phyloP scores from a whole-genome alignment of 2,113 vertebrate species.

The Halcyon malimbica region DNA sequence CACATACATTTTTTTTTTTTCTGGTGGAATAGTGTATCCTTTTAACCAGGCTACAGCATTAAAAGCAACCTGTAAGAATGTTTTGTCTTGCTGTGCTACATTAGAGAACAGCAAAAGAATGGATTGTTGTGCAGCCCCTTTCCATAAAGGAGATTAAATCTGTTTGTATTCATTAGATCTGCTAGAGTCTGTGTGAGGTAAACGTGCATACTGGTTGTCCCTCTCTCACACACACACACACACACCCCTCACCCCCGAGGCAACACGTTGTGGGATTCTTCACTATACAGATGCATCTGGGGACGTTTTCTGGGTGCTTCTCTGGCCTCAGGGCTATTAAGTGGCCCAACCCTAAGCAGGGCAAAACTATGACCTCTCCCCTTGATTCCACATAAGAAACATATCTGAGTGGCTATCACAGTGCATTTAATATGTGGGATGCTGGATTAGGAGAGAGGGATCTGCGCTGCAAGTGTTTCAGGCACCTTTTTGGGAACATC shows the following conservation, averaged over 20 bases:
- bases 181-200: not conserved
- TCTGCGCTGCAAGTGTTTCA: not conserved
- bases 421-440: not conserved
- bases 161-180: not conserved
- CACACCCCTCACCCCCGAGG: too few species aligned
- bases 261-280: not conserved
- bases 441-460: not conserved
- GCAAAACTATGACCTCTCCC: not conserved
- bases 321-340: not conserved
- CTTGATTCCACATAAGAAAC: not conserved
- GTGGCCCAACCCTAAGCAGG: not conserved
- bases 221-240: too few species aligned
- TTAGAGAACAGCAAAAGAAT: not conserved
- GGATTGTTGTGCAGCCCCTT: not conserved
- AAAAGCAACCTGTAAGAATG: not conserved
- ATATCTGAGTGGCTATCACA: not conserved
- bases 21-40: not conserved
- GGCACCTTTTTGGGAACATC: not conserved
- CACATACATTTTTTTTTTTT: not conserved
- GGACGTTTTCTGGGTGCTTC: not conserved
- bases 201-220: rapidly evolving
- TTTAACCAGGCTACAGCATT: not conserved
- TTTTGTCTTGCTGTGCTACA: not conserved
- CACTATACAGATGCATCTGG: not conserved
- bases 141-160: not conserved